phyloP scores from a whole-genome alignment of 2,888 invertebrate genomes.

The Thecocarcelia acutangulata region DNA sequence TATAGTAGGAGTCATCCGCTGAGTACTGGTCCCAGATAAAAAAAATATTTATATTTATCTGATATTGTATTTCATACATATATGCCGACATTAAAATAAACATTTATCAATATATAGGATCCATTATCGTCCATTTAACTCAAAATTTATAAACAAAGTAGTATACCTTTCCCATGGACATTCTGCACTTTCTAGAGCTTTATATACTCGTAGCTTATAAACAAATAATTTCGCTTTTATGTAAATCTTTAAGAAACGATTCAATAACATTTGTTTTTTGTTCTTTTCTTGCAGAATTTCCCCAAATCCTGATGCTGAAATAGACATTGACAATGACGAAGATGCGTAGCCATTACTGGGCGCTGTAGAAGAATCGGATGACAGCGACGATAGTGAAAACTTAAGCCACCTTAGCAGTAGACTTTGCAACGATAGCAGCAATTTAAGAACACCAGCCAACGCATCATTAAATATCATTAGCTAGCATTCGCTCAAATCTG shows the following conservation, averaged over 20 bases:
- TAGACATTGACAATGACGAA: constrained; percentile 72
- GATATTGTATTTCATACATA: too few relatives aligned
- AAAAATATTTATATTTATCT: too few relatives aligned
- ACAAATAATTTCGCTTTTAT: too few relatives aligned
- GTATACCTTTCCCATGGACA: too few relatives aligned
- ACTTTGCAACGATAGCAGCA: constrained; percentile 29
- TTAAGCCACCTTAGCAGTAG: constrained; percentile 54
- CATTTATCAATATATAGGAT: too few relatives aligned
- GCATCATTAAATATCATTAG: constrained; percentile 53
- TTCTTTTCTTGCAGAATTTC: constrained; percentile 77
- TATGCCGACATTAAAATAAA: too few relatives aligned
- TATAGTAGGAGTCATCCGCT: too few relatives aligned
- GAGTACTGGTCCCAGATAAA: too few relatives aligned
- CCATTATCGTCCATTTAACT: too few relatives aligned
- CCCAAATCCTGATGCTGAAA: constrained; percentile 75
- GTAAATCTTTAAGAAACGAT: background rate
- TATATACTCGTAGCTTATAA: too few relatives aligned
- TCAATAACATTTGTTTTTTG: background rate
- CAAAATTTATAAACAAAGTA: too few relatives aligned
- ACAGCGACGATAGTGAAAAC: constrained; percentile 74
- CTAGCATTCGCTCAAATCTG: constrained; percentile 65
- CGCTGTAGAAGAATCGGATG: constrained; percentile 79
- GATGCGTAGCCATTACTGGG: constrained; percentile 82
- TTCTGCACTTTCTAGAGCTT: too few relatives aligned
- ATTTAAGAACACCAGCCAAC: constrained; percentile 29